These are phyloP conservation scores for Lithodes maja DNA, from an alignment of 2,888 invertebrate genomes.

Conservation along the genomic window DNA sequence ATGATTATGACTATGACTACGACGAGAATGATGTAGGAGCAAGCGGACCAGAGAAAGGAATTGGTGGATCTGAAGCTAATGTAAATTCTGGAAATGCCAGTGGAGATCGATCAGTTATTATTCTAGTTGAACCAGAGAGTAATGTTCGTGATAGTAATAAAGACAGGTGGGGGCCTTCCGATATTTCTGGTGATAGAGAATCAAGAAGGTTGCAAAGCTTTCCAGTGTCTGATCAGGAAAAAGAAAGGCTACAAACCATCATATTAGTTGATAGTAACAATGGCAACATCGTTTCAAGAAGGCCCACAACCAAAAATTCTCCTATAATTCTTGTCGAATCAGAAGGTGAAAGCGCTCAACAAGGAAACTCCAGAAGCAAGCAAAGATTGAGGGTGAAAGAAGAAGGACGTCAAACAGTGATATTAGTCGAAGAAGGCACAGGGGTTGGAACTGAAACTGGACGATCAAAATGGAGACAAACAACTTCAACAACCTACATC, in stretches of 20 bases:
- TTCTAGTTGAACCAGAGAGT: constrained; percentile 36
- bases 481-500: constrained; percentile 11
- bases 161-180: neutral
- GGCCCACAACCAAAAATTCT: neutral
- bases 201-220: neutral
- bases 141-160: neutral
- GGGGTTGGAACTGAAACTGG: neutral
- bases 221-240: neutral
- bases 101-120: constrained; percentile 30
- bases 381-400: neutral
- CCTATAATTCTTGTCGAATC: neutral
- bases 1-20: neutral
- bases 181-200: neutral
- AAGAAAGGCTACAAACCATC: neutral
- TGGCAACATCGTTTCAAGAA: neutral
- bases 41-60: neutral
- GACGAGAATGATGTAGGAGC: neutral
- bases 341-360: neutral
- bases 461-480: neutral
- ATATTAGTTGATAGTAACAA: neutral
- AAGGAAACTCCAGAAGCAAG: neutral
- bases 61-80: neutral
- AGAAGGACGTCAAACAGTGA: neutral
- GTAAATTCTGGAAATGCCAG: neutral
- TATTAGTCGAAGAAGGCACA: neutral